A percentile compares a stretch with the other conserved stretches of the same genome.
Evolutionary conservation across 1,140 invertebrate species (phyloP).

Genomic region (Neodiprion lecontei): DNA sequence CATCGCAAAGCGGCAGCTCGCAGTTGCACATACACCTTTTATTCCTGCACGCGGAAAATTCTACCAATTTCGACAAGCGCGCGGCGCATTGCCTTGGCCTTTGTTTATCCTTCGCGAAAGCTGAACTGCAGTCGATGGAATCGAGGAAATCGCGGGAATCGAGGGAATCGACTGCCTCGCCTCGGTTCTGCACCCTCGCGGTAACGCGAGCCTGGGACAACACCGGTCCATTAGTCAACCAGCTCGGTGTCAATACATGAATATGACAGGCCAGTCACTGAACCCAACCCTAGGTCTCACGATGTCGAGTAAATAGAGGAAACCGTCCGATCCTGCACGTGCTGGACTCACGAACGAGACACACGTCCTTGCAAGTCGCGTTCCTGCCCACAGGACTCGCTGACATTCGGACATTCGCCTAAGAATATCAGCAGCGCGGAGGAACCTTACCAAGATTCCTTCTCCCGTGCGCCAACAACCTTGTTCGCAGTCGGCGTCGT

Average conservation of each 20-base stretch:
- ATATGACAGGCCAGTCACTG: constrained; percentile 50
- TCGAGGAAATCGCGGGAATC: constrained; percentile 44
- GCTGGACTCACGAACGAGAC: too few species aligned
- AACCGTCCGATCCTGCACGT: background rate
- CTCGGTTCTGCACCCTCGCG: constrained; percentile 44
- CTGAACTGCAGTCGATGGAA: constrained; percentile 22
- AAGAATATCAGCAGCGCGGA: too few species aligned
- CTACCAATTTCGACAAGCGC: background rate
- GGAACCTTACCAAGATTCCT: too few species aligned
- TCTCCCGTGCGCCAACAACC: too few species aligned
- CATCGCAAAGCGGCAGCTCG: background rate
- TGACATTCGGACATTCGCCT: too few species aligned
- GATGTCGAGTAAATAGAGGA: constrained; percentile 30
- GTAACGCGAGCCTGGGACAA: constrained; percentile 60
- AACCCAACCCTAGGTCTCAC: constrained; percentile 32
- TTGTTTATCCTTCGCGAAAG: background rate
- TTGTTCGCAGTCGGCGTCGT: too few species aligned
- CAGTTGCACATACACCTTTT: background rate
- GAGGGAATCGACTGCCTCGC: constrained; percentile 35
- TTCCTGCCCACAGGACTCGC: too few species aligned
- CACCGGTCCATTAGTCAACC: constrained; percentile 63
- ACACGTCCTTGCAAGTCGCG: too few species aligned
- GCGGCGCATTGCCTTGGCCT: background rate
- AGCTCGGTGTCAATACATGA: constrained; percentile 61
- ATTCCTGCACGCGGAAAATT: background rate